These are phyloP conservation scores for Plecturocebus donacophilus DNA, from an alignment of 2,113 vertebrate species.

Conservation along the genomic window DNA sequence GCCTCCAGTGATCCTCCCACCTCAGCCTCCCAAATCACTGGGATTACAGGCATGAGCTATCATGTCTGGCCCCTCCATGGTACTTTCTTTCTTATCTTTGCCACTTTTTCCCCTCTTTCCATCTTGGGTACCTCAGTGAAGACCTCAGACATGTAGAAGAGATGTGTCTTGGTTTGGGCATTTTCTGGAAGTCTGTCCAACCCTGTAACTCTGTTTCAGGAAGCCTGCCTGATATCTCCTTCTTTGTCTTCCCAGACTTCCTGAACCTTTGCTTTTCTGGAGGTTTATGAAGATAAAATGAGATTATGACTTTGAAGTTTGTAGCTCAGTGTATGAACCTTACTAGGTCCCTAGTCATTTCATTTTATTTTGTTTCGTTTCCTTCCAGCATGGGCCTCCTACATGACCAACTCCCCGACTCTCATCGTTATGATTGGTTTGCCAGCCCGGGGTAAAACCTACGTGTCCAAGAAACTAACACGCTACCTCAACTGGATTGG, in stretches of 20 bases:
- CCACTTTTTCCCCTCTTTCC: not conserved
- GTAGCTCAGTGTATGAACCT: not conserved
- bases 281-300: not conserved
- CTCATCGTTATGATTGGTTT: slow-evolving; percentile 98
- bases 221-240: not conserved
- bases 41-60: too few relatives aligned
- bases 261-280: not conserved
- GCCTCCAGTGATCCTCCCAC: too few relatives aligned
- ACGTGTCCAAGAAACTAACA: slow-evolving; percentile 98
- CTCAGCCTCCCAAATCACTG: too few relatives aligned
- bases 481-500: slow-evolving; percentile 99
- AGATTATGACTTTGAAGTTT: not conserved
- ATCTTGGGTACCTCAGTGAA: not conserved
- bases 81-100: not conserved
- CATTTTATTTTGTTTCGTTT: not conserved
- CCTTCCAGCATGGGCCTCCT: slow-evolving; percentile 94
- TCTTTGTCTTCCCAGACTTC: not conserved
- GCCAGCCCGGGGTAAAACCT: slow-evolving; percentile 95
- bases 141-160: not conserved
- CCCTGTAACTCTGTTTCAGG: not conserved
- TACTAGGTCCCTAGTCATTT: not conserved
- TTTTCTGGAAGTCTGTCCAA: not conserved
- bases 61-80: not conserved
- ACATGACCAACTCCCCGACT: slow-evolving; percentile 98
- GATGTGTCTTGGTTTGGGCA: not conserved